Evolutionary conservation across 2,888 invertebrate genomes (phyloP), one percentile per base, ranked within the genome.

Genomic region (Nowickia ferox): DNA sequence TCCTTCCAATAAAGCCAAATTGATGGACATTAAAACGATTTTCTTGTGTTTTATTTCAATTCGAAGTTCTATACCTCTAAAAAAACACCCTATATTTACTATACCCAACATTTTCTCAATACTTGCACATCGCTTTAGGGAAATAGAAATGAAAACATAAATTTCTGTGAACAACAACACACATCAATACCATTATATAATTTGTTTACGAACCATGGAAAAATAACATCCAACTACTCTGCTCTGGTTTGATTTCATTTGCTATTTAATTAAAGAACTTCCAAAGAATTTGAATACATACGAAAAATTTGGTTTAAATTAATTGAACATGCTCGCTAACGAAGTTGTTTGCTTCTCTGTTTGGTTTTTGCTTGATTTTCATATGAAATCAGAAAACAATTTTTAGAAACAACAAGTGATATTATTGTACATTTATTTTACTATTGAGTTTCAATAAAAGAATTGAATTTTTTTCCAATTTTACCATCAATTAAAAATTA

Each of bases 401-500:
- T 51, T 53, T 53, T n/a, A 63, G 22, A 19, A 57, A 59, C 44
- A 80, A 68, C n/a, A 42, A 65, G 40, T 71, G 48, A 48, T 40
- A 76, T 69, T 63, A n/a, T 69, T 63, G 19, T 68, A 68, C 46
- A 22, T 59, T 69, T 30, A 30, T 30, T 72, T 82, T 44, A 61
- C 74, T 61, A 75, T 55, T 55, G 38, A 77, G 59, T 71, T 83
- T 72, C 71, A 72, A 77, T 59, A 61, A 81, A 15, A 65, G 44
- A 77, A 83, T 83, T 77, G 71, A 72, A 83, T 83, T 77, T 59
- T n/a, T 71, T 65, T 61, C 57, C 83, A 83, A 83, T 83, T n/a
- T n/a, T 77, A 77, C 59, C 83, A 77, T 72, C 83, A 77, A 77
- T 83, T 83, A 83, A 72, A 83, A 72, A 15, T 40, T 55, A 59